Conservation (phyloP, 2,797 vertebrate genomes). For the Pagetopsis macropterus region DNA sequence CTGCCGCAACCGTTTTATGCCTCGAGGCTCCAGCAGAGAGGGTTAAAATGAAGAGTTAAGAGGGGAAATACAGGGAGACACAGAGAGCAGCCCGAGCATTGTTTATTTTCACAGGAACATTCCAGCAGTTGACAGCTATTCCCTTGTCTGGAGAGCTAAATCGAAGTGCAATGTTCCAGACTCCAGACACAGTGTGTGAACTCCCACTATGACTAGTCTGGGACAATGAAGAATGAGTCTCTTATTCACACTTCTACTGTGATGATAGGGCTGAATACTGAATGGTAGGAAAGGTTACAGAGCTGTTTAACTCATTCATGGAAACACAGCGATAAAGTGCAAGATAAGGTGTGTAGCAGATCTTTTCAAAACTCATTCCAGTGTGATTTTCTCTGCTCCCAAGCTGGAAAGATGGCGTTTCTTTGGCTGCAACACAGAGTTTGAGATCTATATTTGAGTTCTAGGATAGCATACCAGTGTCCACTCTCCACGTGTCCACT, state of each 20-base stretch:
- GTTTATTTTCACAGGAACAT: constrained; percentile 85
- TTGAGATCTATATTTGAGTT: constrained; percentile 81
- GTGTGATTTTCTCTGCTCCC: constrained; percentile 5
- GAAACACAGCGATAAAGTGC: neutral
- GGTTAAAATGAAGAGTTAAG: constrained; percentile 61
- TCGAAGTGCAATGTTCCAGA: constrained; percentile 77
- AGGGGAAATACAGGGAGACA: constrained; percentile 57
- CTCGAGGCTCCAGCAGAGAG: constrained; percentile 54
- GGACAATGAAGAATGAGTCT: constrained; percentile 69
- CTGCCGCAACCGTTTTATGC: constrained; percentile 68
- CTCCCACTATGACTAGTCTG: constrained; percentile 67
- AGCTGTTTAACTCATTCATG: constrained; percentile 33
- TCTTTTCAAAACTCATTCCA: constrained; percentile 28
- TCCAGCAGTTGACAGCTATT: constrained; percentile 82
- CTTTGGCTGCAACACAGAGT: constrained; percentile 40
- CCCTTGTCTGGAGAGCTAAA: constrained; percentile 72
- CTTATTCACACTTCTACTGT: constrained; percentile 67
- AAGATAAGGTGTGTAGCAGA: neutral
- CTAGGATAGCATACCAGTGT: constrained; percentile 65
- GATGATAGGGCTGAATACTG: constrained; percentile 44
- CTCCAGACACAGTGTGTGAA: constrained; percentile 68
- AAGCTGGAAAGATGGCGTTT: constrained; percentile 29
- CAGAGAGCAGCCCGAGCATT: constrained; percentile 59
- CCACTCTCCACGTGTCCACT: constrained; percentile 63
- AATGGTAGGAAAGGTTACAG: constrained; percentile 18